Conservation (phyloP, 2,888 invertebrate species). For the Pachydiplax longipennis region DNA sequence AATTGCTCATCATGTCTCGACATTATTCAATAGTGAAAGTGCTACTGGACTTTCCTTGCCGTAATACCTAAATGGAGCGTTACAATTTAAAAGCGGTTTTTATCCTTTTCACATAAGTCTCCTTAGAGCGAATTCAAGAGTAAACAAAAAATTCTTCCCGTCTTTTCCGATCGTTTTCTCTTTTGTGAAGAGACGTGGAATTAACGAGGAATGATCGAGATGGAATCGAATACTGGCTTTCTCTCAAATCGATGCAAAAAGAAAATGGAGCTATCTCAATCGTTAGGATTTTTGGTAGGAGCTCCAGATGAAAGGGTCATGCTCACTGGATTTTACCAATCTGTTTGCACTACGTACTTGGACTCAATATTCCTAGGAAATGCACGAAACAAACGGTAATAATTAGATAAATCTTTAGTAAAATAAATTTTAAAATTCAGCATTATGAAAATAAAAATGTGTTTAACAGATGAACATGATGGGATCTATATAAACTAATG, state of each 20-base stretch:
- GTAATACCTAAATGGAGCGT: background rate
- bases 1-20: background rate
- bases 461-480: too few species aligned
- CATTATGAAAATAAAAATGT: too few species aligned
- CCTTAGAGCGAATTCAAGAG: background rate
- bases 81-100: background rate
- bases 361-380: too few species aligned
- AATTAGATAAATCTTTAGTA: too few species aligned
- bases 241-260: background rate
- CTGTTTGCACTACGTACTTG: too few species aligned
- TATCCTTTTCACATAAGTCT: background rate
- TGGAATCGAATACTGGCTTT: background rate
- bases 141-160: background rate
- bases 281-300: too few species aligned
- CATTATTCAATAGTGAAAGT: conserved; percentile 24
- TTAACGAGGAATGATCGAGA: background rate
- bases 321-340: too few species aligned
- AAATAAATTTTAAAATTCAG: too few species aligned
- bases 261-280: background rate
- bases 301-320: too few species aligned
- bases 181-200: background rate
- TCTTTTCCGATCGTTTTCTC: background rate
- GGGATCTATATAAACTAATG: too few species aligned
- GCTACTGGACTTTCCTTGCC: background rate
- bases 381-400: too few species aligned